Conservation (phyloP, 2,888 invertebrate genomes). For the Phania funesta region DNA sequence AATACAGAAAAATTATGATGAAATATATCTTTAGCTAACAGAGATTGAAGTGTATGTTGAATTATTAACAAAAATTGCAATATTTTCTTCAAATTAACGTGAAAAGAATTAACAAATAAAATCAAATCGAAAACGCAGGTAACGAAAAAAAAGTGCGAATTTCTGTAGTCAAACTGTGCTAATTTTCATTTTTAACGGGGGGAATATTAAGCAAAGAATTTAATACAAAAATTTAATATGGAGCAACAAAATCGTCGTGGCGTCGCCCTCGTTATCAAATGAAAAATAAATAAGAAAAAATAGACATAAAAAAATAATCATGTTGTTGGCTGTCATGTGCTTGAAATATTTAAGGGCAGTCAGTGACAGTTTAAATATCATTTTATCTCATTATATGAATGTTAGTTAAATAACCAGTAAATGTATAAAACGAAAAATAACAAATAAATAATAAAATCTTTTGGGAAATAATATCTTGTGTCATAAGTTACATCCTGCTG, state of each 20-base stretch:
- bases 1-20: conserved; percentile 52
- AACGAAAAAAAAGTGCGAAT: conserved; percentile 21
- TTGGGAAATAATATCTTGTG: not conserved
- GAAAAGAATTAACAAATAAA: conserved; percentile 11
- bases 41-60: conserved; percentile 36
- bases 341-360: conserved; percentile 23
- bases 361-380: not conserved
- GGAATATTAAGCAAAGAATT: conserved; percentile 4
- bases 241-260: conserved; percentile 25
- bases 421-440: not conserved
- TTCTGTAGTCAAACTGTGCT: conserved; percentile 12
- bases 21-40: conserved; percentile 46
- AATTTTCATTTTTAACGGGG: not conserved
- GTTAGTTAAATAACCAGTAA: not conserved
- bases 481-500: not conserved
- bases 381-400: not conserved
- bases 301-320: conserved; percentile 22
- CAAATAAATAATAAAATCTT: not conserved
- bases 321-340: conserved; percentile 54
- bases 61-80: not conserved
- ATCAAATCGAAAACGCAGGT: conserved; percentile 31
- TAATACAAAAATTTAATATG: conserved; percentile 14
- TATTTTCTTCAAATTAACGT: not conserved
- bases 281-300: conserved; percentile 27
- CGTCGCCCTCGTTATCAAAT: conserved; percentile 32